phyloP scores from a whole-genome alignment of 2,797 vertebrate species.

The Leptodactylus fallax region DNA sequence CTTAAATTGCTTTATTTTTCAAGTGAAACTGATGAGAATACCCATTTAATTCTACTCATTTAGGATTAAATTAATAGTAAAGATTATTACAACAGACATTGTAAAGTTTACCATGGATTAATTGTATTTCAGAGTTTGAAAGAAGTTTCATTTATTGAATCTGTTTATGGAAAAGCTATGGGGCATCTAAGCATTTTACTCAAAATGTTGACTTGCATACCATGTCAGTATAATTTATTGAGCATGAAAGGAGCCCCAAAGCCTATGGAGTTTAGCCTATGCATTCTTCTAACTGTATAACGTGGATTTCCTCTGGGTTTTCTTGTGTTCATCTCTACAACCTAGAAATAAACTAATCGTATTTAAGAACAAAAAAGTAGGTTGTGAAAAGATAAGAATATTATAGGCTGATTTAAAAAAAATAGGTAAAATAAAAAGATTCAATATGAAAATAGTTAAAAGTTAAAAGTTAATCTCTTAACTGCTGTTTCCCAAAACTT shows the following conservation, averaged over 20 bases:
- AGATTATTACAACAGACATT: neutral
- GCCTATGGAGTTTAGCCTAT: neutral
- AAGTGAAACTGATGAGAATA: neutral
- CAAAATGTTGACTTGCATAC: neutral
- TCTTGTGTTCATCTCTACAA: neutral
- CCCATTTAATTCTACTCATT: neutral
- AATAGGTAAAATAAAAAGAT: neutral
- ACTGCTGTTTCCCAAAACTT: too few species aligned
- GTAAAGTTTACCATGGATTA: neutral
- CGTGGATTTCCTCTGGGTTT: neutral
- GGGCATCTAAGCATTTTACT: neutral
- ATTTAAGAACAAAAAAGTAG: neutral
- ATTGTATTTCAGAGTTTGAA: neutral
- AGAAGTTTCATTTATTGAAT: neutral
- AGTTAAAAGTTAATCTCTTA: too few species aligned
- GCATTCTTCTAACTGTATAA: neutral
- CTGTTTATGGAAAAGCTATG: neutral
- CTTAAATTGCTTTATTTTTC: slow-evolving; percentile 34
- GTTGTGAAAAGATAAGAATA: neutral
- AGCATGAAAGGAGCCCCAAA: neutral
- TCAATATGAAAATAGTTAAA: too few species aligned
- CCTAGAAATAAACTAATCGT: neutral
- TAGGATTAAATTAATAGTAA: neutral
- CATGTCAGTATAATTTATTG: neutral
- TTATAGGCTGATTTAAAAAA: neutral